Evolutionary conservation across 2,797 vertebrate genomes (phyloP).

Genomic region (Megaceryle alcyon): DNA sequence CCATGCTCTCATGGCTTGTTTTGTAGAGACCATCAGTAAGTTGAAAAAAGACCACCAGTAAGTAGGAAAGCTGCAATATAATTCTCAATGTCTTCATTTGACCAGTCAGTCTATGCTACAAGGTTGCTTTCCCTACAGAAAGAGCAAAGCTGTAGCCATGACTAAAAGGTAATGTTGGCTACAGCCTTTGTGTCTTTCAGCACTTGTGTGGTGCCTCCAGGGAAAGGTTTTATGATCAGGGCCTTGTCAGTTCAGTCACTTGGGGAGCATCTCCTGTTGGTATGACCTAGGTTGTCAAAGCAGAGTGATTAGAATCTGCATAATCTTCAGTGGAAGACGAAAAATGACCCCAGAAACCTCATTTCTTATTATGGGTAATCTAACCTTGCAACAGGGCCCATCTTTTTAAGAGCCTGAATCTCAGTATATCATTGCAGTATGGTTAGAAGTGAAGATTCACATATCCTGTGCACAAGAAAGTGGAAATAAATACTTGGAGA

Average conservation of each 20-base stretch:
- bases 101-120: not conserved
- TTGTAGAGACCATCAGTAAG: not conserved
- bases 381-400: not conserved
- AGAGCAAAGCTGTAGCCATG: not conserved
- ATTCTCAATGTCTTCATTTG: not conserved
- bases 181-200: not conserved
- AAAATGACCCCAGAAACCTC: not conserved
- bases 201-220: not conserved
- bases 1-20: not conserved
- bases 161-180: not conserved
- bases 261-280: not conserved
- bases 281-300: not conserved
- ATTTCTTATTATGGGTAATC: not conserved
- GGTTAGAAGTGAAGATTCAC: not conserved
- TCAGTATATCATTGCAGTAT: not conserved
- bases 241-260: not conserved
- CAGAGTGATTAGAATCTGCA: not conserved
- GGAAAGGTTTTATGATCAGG: not conserved
- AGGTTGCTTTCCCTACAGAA: not conserved
- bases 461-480: not conserved
- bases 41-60: constrained; percentile 7
- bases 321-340: not conserved
- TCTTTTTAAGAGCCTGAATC: not conserved
- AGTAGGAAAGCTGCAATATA: not conserved
- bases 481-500: not conserved